Base-by-base conservation (phyloP, 2,888 invertebrate species). In the Drosophila pseudotakahashii region DNA sequence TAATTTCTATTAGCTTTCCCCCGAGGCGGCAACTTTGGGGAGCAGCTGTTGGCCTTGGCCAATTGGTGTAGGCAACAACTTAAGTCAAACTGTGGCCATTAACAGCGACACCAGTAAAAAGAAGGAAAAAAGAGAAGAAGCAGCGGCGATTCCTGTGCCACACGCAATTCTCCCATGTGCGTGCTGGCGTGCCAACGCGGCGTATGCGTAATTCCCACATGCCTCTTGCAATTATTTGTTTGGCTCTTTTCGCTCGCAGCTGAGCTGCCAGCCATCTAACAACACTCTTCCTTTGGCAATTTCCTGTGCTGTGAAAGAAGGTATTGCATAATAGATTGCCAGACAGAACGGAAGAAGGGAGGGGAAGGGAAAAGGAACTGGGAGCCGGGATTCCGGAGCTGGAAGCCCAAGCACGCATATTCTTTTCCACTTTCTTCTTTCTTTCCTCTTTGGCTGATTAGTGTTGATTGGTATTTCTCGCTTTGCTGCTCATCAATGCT, bases 401-500 rank as follows among this genome's bases (percentile, higher is more conserved):
- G 36, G 10, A 5, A 19, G 7, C 23, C 16, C 10, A 14, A 66
- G 76, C 73, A 79, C 78, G 73, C 75, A 81, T 75, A 77, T 72
- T 77, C 60, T 59, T 39, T 67, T 19, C 67, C 59, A 55, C 16
- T 39, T 67, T 67, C 55, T 60, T 16, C 3, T 16, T 34, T 13
- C 16, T 48, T 34, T 67, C 70, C 70, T 57, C 67, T 71, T 67
- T 59, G 71, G 73, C 78, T 89, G 89, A 89, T 89, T 89, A 89
- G 88, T 88, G 88, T 81, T 88, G 89, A 89, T 89, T 89, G 89
- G 89, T 84, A 86, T 88, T 89, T 88, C 76, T 86, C 81, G 88
- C 88, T 79, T 82, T 88, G 79, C 77, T 89, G 89, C 88, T 88
- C 87, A 84, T 88, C 88, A 88, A 88, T 88, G 87, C 85, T 83